Conservation (phyloP, 2,113 vertebrate species). For the Numida meleagris region DNA sequence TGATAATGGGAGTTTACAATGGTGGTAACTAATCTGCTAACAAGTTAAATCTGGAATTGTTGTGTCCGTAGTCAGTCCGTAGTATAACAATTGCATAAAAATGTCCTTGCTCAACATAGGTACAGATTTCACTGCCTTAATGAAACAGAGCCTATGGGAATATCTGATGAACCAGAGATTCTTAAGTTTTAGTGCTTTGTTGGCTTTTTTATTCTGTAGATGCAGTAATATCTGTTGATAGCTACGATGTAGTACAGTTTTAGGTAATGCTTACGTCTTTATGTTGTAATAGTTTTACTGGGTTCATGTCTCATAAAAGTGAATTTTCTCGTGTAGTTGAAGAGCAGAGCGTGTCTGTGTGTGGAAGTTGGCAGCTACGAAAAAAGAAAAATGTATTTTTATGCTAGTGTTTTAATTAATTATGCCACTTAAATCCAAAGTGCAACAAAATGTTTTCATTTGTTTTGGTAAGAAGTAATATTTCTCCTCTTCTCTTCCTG, state of each 20-base stretch:
- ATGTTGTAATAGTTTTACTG: background rate
- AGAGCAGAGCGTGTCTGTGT: background rate
- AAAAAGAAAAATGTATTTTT: conserved; percentile 27
- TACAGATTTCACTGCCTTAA: background rate
- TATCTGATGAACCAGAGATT: background rate
- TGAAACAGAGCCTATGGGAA: background rate
- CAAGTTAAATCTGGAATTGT: background rate
- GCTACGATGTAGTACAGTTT: background rate
- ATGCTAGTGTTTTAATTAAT: conserved; percentile 28
- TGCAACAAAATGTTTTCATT: conserved; percentile 50
- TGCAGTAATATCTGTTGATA: background rate
- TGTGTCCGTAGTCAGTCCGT: background rate
- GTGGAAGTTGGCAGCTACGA: background rate
- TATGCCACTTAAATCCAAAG: conserved; percentile 67
- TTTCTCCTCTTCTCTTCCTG: conserved; percentile 83
- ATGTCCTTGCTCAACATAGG: background rate
- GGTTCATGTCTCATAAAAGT: background rate
- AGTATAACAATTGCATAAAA: background rate
- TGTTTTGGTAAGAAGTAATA: conserved; percentile 76
- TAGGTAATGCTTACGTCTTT: background rate
- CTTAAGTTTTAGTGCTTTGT: background rate
- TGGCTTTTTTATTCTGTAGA: background rate
- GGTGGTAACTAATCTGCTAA: background rate
- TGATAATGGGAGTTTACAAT: background rate
- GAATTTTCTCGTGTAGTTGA: background rate